phyloP scores from a whole-genome alignment of 2,888 invertebrate species.

The Clanis bilineata region DNA sequence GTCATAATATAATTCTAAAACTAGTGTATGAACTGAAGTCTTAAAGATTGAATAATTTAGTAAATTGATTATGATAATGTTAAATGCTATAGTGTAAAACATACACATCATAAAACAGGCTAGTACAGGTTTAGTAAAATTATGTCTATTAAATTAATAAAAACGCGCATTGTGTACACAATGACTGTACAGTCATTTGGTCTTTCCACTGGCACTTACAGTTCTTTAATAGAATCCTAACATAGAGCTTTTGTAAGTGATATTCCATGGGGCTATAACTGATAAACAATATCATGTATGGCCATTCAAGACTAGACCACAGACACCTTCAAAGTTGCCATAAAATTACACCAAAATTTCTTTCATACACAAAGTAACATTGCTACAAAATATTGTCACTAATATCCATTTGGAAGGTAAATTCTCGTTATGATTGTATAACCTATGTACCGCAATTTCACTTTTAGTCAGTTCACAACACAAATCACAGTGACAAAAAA shows the following conservation, averaged over 20 bases:
- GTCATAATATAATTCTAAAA: too few relatives aligned
- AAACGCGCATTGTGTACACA: too few relatives aligned
- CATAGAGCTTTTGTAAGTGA: background rate
- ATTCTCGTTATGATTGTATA: background rate
- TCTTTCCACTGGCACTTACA: too few relatives aligned
- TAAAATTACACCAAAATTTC: background rate
- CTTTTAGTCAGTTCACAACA: conserved; percentile 34
- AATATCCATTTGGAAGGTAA: background rate
- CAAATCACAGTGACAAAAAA: too few relatives aligned
- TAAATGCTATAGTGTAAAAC: too few relatives aligned
- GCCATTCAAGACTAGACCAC: conserved; percentile 1
- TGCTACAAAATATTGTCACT: background rate
- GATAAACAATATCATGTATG: background rate
- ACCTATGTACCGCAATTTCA: background rate
- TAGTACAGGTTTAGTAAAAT: too few relatives aligned
- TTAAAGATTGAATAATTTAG: too few relatives aligned
- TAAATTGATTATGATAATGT: too few relatives aligned
- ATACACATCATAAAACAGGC: too few relatives aligned
- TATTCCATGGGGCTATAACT: background rate
- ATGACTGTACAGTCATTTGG: too few relatives aligned
- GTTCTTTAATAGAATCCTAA: background rate
- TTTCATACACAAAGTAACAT: background rate
- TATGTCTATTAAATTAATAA: too few relatives aligned
- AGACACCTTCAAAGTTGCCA: background rate
- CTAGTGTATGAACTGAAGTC: too few relatives aligned